Evolutionary conservation across 2,888 invertebrate genomes (phyloP).

Genomic region (Rotaria macrura): DNA sequence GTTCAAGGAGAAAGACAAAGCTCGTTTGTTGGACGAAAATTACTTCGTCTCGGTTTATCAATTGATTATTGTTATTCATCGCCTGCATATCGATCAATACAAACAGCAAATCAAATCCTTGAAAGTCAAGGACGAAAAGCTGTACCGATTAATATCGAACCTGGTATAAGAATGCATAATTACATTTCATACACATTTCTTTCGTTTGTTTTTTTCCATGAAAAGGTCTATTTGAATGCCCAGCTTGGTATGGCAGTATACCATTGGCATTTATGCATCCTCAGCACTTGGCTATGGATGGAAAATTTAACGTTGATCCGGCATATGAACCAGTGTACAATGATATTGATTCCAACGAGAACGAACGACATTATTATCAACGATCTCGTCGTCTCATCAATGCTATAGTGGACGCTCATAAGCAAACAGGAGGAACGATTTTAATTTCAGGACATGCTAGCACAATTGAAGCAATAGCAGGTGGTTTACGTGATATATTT

Average conservation of each 20-base stretch:
- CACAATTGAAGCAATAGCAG: slow-evolving; percentile 62
- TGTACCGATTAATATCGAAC: slow-evolving; percentile 59
- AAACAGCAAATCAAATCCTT: slow-evolving; percentile 60
- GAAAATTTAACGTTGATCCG: not conserved
- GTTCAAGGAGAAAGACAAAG: not conserved
- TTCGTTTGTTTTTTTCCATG: not conserved
- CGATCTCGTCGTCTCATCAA: not conserved
- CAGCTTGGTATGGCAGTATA: not conserved
- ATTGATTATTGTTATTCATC: slow-evolving; percentile 59
- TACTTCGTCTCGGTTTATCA: not conserved
- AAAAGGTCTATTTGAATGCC: not conserved
- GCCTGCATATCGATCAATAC: slow-evolving; percentile 76
- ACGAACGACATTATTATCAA: not conserved
- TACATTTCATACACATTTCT: no score
- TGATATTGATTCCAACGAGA: not conserved
- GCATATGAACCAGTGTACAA: not conserved
- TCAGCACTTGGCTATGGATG: not conserved
- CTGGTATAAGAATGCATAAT: slow-evolving; percentile 53
- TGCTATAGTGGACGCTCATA: not conserved
- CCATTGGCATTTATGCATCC: not conserved
- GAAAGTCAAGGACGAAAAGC: slow-evolving; percentile 55
- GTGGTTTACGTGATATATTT: not conserved
- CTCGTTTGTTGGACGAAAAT: not conserved
- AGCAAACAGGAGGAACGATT: slow-evolving; percentile 62
- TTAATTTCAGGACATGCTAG: slow-evolving; percentile 82